Evolutionary conservation across 1,140 invertebrate species (phyloP), one percentile per base, ranked within the genome.

Genomic region (Danaus melanippus): DNA sequence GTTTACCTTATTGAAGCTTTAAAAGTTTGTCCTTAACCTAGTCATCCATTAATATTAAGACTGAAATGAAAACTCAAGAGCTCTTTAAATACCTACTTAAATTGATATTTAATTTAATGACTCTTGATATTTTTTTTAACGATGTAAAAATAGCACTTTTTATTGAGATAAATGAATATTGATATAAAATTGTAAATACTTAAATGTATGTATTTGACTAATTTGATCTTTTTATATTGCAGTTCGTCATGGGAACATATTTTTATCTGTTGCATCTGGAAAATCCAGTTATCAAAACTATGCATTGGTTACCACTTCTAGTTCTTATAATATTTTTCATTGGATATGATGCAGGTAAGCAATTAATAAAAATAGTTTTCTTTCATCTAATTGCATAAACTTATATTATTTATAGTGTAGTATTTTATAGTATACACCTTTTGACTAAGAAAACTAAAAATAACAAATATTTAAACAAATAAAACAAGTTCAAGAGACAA

Each of bases 191-290:
- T 32, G 2, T 8, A 32, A 32, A 32, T 7, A 32, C 21, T 32
- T n/a, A 8, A 44, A 9, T 44, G 5, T 44, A 6, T 44, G 9
- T 6, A n/a, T n/a, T 44, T 44, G 10, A n/a, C 2, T 32, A 7
- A 32, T 8, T 3, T 32, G 21, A 32, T 50, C 57, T 45, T 51
- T 39, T 46, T 54, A 40, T 44, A 8, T 73, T 69, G 48, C 62
- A 72, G 70, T 42, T 56, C n/a, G 11, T 56, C n/a, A 39, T 74
- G 4, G 74, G 74, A 10, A 10, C 60, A 4, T 76, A 72, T 21
- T 74, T 74, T 41, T 67, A 62, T 21, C 43, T 74, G 17, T 46
- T 66, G 9, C 17, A 57, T 11, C 8, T 55, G 11, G 11, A 12
- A 42, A 10, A 42, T 50, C 10, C 48, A 10, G 48, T 41, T 40